These are phyloP conservation scores for Alfaro cultratus DNA, from an alignment of 2,797 vertebrate genomes.

Conservation along the genomic window DNA sequence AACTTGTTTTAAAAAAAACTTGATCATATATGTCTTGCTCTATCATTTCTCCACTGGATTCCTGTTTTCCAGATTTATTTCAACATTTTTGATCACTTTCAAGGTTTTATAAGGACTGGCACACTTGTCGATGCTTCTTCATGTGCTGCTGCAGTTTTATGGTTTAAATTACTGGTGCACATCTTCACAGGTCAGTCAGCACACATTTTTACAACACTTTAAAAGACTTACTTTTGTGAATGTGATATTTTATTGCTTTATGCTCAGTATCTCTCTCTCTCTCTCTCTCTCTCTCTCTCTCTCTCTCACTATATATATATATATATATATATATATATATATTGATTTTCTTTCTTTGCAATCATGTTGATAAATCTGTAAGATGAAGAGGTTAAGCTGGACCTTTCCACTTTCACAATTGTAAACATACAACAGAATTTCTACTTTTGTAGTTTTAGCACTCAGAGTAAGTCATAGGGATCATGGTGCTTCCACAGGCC, in stretches of 20 bases:
- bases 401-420: background rate
- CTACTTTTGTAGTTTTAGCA: constrained; percentile 7
- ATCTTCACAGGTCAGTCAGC: background rate
- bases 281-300: no score
- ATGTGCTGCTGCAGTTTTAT: background rate
- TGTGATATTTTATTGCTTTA: background rate
- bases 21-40: background rate
- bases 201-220: background rate
- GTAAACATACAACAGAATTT: background rate
- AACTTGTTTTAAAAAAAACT: background rate
- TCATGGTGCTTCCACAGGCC: constrained; percentile 9
- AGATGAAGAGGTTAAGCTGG: background rate
- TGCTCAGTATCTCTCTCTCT: background rate
- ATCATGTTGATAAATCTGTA: background rate
- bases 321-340: no score
- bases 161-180: background rate
- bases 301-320: no score
- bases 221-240: background rate
- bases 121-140: background rate
- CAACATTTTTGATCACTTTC: background rate
- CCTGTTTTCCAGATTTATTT: background rate
- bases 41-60: background rate
- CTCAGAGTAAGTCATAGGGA: background rate
- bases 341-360: background rate
- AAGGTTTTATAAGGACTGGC: background rate